Evolutionary conservation across 2,797 vertebrate genomes (phyloP).

Genomic region (Balearica regulorum): DNA sequence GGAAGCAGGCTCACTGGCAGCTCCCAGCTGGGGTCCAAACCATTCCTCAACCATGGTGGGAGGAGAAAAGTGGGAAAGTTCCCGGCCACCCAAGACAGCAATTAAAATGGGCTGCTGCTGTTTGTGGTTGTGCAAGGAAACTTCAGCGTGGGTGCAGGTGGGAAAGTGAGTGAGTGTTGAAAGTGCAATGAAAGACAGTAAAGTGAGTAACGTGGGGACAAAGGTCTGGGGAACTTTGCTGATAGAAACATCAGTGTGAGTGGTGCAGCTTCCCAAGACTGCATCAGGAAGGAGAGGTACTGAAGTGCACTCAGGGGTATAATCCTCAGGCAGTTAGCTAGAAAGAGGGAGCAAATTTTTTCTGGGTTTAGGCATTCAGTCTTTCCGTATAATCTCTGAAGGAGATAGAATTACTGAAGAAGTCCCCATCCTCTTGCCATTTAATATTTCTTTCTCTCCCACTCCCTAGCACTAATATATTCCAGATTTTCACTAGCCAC

Average conservation of each 20-base stretch:
- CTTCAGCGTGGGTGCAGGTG: neutral
- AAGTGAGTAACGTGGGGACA: neutral
- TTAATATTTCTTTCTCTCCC: neutral
- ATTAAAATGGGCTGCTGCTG: neutral
- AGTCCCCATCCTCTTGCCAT: neutral
- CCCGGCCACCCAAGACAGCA: neutral
- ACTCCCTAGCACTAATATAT: neutral
- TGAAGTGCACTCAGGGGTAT: neutral
- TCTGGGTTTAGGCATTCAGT: neutral
- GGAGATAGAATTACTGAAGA: neutral
- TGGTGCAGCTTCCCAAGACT: neutral
- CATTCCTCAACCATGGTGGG: neutral
- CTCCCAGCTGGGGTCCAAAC: neutral
- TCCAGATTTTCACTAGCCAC: neutral
- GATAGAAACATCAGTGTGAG: neutral
- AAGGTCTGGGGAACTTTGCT: neutral
- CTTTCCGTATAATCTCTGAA: neutral
- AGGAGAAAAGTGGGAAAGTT: neutral
- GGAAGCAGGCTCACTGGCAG: neutral
- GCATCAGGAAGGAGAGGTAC: neutral
- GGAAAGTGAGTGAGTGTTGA: neutral
- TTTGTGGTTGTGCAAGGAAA: neutral
- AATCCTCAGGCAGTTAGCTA: neutral
- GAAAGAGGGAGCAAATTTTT: neutral
- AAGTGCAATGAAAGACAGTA: neutral